phyloP scores from a whole-genome alignment of 2,888 invertebrate species.

The Trichopoda pennipes region DNA sequence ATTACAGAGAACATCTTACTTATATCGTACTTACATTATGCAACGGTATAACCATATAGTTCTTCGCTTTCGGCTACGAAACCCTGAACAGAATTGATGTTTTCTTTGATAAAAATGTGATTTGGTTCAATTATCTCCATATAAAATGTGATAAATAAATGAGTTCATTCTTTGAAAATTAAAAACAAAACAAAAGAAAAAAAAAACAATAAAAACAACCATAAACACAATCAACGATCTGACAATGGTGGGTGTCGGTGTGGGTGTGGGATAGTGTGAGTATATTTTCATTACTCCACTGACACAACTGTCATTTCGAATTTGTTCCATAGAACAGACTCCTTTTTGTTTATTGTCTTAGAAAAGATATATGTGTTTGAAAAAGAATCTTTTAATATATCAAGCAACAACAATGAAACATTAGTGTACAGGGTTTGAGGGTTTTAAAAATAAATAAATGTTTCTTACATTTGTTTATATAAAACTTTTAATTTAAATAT shows the following conservation, averaged over 20 bases:
- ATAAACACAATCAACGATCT: neutral
- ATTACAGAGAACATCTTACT: too few relatives aligned
- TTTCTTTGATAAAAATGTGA: too few relatives aligned
- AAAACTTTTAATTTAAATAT: constrained; percentile 23
- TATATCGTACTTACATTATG: too few relatives aligned
- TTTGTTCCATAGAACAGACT: constrained; percentile 51
- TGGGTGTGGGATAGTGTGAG: neutral
- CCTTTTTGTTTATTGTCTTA: constrained; percentile 32
- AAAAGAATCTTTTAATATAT: constrained; percentile 44
- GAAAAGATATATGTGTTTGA: neutral
- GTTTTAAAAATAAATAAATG: constrained; percentile 19
- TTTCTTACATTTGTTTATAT: neutral
- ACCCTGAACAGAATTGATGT: too few relatives aligned
- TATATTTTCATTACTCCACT: constrained; percentile 38
- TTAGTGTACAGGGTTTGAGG: constrained; percentile 10
- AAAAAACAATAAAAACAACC: too few relatives aligned
- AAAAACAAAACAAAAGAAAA: neutral
- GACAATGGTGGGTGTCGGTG: neutral
- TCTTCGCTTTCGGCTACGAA: too few relatives aligned
- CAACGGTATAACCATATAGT: too few relatives aligned
- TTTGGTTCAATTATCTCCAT: too few relatives aligned
- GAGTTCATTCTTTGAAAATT: constrained; percentile 34
- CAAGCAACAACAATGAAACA: constrained; percentile 44
- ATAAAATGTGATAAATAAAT: neutral
- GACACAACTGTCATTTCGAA: constrained; percentile 64